A percentile compares a stretch with the other conserved stretches of the same genome.
Conservation (phyloP, 2,113 vertebrate genomes). For the Tretioscincus oriximinensis region DNA sequence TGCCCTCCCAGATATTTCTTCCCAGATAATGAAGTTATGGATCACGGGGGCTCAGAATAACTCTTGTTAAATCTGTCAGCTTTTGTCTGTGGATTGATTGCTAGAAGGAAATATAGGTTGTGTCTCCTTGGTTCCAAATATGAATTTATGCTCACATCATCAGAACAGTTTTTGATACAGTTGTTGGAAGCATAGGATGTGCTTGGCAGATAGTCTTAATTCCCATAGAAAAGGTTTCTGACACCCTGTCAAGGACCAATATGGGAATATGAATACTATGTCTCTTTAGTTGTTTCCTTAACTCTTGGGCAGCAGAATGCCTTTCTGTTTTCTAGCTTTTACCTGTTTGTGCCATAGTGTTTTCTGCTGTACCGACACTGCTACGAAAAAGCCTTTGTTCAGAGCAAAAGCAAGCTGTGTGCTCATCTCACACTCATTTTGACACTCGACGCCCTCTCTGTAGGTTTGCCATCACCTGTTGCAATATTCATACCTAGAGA, state of each 20-base stretch:
- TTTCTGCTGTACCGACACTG: constrained; percentile 44
- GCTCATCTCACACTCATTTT: constrained; percentile 45
- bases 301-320: constrained; percentile 18
- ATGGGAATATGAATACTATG: neutral
- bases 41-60: constrained; percentile 9
- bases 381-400: constrained; percentile 54
- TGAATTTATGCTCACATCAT: constrained; percentile 33
- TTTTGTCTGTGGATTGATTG: constrained; percentile 23
- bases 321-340: constrained; percentile 46
- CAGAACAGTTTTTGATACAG: constrained; percentile 31
- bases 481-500: constrained; percentile 51
- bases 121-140: constrained; percentile 11
- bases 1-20: neutral
- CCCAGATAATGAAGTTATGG: neutral
- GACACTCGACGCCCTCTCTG: constrained; percentile 46
- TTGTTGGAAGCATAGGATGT: neutral
- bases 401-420: constrained; percentile 48
- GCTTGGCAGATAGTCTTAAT: constrained; percentile 32
- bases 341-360: constrained; percentile 46
- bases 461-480: constrained; percentile 49
- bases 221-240: constrained; percentile 42
- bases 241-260: constrained; percentile 42
- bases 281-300: constrained; percentile 39
- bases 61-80: neutral
- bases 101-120: constrained; percentile 3